Evolutionary conservation across 2,797 vertebrate genomes (phyloP).

Genomic region (Ambastaia sidthimunki): DNA sequence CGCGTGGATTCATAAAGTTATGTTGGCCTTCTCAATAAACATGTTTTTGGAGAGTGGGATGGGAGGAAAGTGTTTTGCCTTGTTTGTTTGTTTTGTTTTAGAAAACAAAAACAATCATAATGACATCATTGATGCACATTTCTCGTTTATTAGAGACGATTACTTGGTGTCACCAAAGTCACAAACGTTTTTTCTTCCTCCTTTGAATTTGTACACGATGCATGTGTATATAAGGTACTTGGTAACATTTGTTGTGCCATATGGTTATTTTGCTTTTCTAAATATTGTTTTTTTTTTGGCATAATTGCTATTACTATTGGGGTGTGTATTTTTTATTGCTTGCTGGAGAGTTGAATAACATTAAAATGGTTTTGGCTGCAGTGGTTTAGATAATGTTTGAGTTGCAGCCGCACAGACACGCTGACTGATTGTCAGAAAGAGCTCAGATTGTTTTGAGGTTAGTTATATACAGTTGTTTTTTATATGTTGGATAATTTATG

Average conservation of each 20-base stretch:
- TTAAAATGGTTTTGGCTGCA: conserved; percentile 63
- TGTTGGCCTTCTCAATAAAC: conserved; percentile 15
- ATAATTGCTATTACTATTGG: conserved; percentile 56
- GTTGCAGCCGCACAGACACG: conserved; percentile 48
- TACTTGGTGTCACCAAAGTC: conserved; percentile 73
- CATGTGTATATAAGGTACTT: conserved; percentile 78
- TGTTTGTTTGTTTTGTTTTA: conserved; percentile 5
- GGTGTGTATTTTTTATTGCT: conserved; percentile 52
- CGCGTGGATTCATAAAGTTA: not conserved
- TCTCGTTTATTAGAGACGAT: conserved; percentile 56
- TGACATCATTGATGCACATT: conserved; percentile 64
- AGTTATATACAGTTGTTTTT: conserved; percentile 62
- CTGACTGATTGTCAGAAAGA: conserved; percentile 58
- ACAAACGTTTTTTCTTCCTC: conserved; percentile 32
- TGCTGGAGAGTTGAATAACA: conserved; percentile 61
- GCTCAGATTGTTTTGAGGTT: conserved; percentile 57
- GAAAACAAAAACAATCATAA: conserved; percentile 44
- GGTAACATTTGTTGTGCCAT: conserved; percentile 66
- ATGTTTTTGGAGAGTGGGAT: conserved; percentile 23
- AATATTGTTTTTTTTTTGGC: conserved; percentile 52
- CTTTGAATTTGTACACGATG: conserved; percentile 64
- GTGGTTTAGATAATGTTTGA: conserved; percentile 59
- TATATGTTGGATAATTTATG: conserved; percentile 75
- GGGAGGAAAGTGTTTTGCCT: conserved; percentile 27
- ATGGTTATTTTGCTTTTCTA: conserved; percentile 48